Evolutionary conservation across 92 coral and sea anemone species (phyloP).

Genomic region (Zoanthus solanderi): DNA sequence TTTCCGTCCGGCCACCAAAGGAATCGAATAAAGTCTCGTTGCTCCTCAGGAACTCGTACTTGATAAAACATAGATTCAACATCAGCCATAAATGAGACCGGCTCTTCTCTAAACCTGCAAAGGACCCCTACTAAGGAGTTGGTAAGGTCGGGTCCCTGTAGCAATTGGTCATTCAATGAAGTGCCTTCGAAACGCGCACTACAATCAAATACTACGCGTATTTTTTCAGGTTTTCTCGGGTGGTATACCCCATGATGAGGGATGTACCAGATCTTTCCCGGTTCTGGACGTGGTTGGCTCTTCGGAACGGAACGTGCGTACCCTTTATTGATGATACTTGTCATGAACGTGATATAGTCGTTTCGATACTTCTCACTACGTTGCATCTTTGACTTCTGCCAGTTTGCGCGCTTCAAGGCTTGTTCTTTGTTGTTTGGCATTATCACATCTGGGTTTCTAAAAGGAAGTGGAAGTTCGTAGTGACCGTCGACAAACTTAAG

Average conservation of each 20-base stretch:
- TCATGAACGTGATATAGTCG: slow-evolving; percentile 61
- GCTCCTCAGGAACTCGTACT: slow-evolving; percentile 60
- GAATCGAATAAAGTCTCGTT: slow-evolving; percentile 52
- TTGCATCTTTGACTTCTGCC: slow-evolving; percentile 65
- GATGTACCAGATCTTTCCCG: slow-evolving; percentile 65
- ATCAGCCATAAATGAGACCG: slow-evolving; percentile 68
- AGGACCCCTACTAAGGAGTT: slow-evolving; percentile 69
- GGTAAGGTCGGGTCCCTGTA: slow-evolving; percentile 72
- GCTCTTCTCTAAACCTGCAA: slow-evolving; percentile 57
- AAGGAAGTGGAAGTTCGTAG: slow-evolving; percentile 73
- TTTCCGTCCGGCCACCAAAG: slow-evolving; percentile 60
- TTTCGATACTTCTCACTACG: slow-evolving; percentile 46
- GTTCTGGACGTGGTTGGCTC: slow-evolving; percentile 3
- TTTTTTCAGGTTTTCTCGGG: slow-evolving; percentile 64
- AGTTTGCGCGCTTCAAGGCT: slow-evolving; percentile 57
- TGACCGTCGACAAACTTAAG: slow-evolving; percentile 59
- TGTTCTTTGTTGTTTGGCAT: slow-evolving; percentile 72
- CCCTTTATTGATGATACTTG: slow-evolving; percentile 61
- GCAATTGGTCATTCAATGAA: slow-evolving; percentile 63
- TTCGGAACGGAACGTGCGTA: slow-evolving; percentile 59
- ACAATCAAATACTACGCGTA: slow-evolving; percentile 68
- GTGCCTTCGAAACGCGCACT: slow-evolving; percentile 60
- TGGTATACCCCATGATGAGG: slow-evolving; percentile 77
- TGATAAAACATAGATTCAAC: slow-evolving; percentile 71
- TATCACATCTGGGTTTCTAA: slow-evolving; percentile 41